These are phyloP conservation scores for Ceratoteleas bidentatus DNA, from an alignment of 1,140 invertebrate species.

Conservation along the genomic window DNA sequence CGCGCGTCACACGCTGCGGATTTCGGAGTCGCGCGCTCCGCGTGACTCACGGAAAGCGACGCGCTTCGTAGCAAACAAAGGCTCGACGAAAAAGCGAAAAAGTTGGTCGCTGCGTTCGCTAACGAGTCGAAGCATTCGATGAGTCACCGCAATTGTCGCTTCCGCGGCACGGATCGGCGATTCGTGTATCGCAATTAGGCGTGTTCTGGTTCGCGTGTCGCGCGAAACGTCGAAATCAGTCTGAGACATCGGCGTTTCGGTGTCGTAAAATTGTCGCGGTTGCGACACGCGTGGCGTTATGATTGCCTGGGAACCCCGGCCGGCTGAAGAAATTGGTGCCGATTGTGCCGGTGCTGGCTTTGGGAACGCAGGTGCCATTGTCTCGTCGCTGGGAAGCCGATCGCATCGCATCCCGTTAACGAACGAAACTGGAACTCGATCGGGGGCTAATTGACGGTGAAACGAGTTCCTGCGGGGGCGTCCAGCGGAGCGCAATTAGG, in stretches of 20 bases:
- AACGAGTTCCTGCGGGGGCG: conserved; percentile 55
- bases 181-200: conserved; percentile 64
- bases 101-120: conserved; percentile 24
- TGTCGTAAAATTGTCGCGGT: conserved; percentile 66
- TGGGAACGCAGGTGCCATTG: conserved; percentile 53
- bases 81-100: conserved; percentile 39
- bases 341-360: conserved; percentile 65
- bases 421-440: conserved; percentile 70
- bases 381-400: conserved; percentile 67
- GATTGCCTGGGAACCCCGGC: conserved; percentile 67
- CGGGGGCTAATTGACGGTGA: conserved; percentile 73
- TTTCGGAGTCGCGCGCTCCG: conserved; percentile 33
- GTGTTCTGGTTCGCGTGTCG: conserved; percentile 56
- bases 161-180: conserved; percentile 69
- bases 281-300: conserved; percentile 66
- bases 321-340: conserved; percentile 62
- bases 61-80: neutral
- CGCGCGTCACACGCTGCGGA: too few species aligned
- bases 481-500: conserved; percentile 66
- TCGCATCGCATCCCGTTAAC: conserved; percentile 72
- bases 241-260: conserved; percentile 47
- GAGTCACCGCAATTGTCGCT: conserved; percentile 67
- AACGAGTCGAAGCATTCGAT: conserved; percentile 55
- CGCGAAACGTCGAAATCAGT: conserved; percentile 52
- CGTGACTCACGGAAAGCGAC: conserved; percentile 8